Evolutionary conservation across 2,113 vertebrate species (phyloP), one percentile per base, ranked within the genome.

Genomic region (Takifugu bimaculatus): DNA sequence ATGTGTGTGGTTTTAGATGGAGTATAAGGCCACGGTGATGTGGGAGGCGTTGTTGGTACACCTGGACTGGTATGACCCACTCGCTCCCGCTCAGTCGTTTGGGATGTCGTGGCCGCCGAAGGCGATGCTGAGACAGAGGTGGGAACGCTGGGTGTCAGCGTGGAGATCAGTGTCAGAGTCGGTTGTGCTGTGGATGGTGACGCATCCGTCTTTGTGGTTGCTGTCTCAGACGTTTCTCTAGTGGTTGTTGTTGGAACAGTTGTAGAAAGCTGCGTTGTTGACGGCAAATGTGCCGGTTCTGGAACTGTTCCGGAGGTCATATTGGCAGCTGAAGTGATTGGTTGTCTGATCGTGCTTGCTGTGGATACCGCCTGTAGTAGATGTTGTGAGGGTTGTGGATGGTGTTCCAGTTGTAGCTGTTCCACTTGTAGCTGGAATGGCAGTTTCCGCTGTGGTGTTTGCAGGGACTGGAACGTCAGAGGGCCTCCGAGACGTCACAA

Each of bases 401-500:
- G 29, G 29, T 32, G 29, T 32, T 32, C 3, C 44, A 45, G 44
- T 5, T n/a, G 45, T 48, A 14, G 45, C n/a, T 14, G 45, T 48
- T 13, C 13, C 12, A n/a, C 45, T 63, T 43, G 59, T 60, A 54
- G 78, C 50, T 26, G 76, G 52, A 25, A 88, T 63, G 3, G 63
- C n/a, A 15, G 13, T n/a, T 48, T n/a, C 35, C 35, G 9, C 35
- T 2, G 35, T 74, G 14, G 70, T 65, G 75, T 70, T 80, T 26
- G 88, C 74, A 0, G 86, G 86, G 55, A 63, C 20, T 4, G 83
- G 87, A 29, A 49, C 74, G n/a, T 7, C 2, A 0, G 56, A 58
- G 12, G 77, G 43, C 6, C 70, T 72, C 50, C 76, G 72, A 29
- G 82, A 71, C 3, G 54, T 55, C 0, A 66, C 72, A 32, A 58